Evolutionary conservation across 2,888 invertebrate genomes (phyloP), one percentile per base, ranked within the genome.

Genomic region (Yponomeuta malinellus): DNA sequence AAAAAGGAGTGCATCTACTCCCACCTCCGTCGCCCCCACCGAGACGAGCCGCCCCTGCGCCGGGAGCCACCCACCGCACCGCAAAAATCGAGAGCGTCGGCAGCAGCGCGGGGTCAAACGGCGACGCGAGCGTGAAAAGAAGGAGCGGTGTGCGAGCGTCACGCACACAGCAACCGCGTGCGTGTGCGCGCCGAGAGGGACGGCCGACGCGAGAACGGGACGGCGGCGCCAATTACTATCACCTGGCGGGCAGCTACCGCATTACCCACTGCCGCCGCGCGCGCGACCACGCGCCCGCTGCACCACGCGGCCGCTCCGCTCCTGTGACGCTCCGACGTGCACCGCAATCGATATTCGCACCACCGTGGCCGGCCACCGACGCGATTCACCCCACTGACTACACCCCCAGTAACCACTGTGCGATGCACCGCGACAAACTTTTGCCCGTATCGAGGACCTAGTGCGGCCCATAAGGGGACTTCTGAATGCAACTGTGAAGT

Each of bases 191-290:
- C 83, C 82, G 90, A 90, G 84, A 83, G 85, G 93, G 93, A 93
- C 92, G 92, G 88, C 79, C 84, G 85, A 86, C 80, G 88, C 82
- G 81, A 87, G 84, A 86, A 84, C 81, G 82, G 89, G 93, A 93
- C 93, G 88, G 92, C 90, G 87, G 88, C 89, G 92, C 92, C 93
- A 93, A 93, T 93, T 93, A 93, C 93, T 93, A 92, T 93, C 93
- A 93, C 92, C 90, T 91, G 92, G 92, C 92, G 90, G 88, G 88
- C 93, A 91, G 93, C 93, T 93, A 94, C 93, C 93, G 93, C 93
- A 93, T 93, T 93, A 92, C 90, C 92, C 92, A 89, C 90, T 89
- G 89, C 88, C 90, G 91, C 90, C 91, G 90, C 90, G 92, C 92
- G 93, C 92, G 92, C 93, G 92, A 92, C 92, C 90, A 92, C 93